These are phyloP conservation scores for Gymnopithys bicolor DNA, from an alignment of 2,797 vertebrate genomes.

Conservation along the genomic window DNA sequence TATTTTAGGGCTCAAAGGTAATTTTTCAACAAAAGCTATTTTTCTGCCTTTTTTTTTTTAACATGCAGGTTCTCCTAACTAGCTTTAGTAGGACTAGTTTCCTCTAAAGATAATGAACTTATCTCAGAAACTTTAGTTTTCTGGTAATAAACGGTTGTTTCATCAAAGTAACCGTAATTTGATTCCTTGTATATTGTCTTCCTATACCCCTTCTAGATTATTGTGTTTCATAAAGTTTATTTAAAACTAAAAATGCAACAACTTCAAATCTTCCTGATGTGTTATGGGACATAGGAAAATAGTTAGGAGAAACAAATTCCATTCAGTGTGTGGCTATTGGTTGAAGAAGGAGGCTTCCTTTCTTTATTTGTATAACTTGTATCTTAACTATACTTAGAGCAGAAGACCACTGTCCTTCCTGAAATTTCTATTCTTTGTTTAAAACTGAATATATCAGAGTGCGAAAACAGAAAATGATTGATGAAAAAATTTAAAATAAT, in stretches of 20 bases:
- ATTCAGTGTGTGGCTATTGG: not conserved
- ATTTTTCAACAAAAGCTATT: not conserved
- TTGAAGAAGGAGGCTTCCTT: not conserved
- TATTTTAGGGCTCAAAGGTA: not conserved
- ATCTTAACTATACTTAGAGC: not conserved
- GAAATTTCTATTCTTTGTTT: not conserved
- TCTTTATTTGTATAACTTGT: not conserved
- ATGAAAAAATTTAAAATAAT: not conserved
- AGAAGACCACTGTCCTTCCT: not conserved
- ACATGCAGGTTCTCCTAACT: not conserved
- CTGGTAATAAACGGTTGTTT: not conserved
- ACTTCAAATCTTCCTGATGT: not conserved
- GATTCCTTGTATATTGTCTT: not conserved
- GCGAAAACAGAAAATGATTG: slow-evolving; percentile 5
- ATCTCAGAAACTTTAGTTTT: not conserved
- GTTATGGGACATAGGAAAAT: not conserved
- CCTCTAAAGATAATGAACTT: not conserved
- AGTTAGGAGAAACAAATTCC: not conserved
- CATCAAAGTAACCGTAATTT: not conserved
- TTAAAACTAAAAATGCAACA: not conserved
- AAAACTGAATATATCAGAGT: not conserved
- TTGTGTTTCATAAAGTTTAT: not conserved
- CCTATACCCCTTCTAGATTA: not conserved
- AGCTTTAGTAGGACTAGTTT: not conserved
- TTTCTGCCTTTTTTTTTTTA: not conserved